A percentile compares a stretch with the other conserved stretches of the same genome.
Conservation (phyloP, 2,797 vertebrate species). For the Morus bassanus region DNA sequence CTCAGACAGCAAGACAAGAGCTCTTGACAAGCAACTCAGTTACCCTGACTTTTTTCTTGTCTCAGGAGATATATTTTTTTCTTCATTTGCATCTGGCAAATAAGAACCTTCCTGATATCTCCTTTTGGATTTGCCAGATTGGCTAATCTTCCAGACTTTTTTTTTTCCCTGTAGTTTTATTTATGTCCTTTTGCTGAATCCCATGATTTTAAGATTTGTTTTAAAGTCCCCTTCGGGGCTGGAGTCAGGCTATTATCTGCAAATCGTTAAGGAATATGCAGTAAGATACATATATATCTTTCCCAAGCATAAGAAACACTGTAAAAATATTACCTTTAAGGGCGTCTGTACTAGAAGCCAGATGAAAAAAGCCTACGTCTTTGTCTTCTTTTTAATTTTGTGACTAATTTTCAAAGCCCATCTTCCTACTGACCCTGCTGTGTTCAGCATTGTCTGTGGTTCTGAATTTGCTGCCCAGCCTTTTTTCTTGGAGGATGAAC, state of each 20-base stretch:
- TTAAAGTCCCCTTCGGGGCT: neutral
- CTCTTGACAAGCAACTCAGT: neutral
- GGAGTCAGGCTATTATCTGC: neutral
- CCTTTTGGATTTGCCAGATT: slow-evolving; percentile 16
- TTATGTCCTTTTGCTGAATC: slow-evolving; percentile 25
- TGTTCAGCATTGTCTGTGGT: neutral
- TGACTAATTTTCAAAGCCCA: neutral
- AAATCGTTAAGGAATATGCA: neutral
- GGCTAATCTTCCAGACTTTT: neutral
- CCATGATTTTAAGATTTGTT: neutral
- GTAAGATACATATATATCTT: neutral
- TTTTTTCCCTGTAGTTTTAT: neutral
- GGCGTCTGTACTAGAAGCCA: neutral
- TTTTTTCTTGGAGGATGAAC: neutral
- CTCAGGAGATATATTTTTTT: neutral
- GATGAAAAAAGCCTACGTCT: neutral
- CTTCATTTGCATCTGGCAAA: slow-evolving; percentile 8
- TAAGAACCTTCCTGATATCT: neutral
- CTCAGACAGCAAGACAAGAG: neutral
- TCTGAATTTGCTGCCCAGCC: neutral
- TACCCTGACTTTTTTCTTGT: neutral
- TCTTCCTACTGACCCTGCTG: neutral
- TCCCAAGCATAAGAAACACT: neutral
- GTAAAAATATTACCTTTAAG: neutral
- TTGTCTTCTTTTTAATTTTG: neutral